phyloP scores from a whole-genome alignment of 1,140 invertebrate genomes.

The Trichomalopsis sarcophagae region DNA sequence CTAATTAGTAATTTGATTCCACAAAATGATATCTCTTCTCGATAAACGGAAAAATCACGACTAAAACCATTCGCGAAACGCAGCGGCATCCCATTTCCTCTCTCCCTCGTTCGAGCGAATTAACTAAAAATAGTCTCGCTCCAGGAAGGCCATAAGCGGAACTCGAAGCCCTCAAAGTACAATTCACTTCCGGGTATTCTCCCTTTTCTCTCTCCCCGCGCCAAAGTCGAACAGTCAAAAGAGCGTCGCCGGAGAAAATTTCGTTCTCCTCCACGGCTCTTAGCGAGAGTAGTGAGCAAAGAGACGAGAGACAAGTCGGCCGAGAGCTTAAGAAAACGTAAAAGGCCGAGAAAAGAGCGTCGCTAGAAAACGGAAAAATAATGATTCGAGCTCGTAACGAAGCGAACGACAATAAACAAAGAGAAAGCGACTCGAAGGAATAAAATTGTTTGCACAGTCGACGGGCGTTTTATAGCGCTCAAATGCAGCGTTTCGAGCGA shows the following conservation, averaged over 20 bases:
- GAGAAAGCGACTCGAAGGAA: background rate
- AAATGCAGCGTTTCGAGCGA: no score
- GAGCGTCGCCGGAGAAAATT: slow-evolving; percentile 25
- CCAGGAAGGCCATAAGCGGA: background rate
- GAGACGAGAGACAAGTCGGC: background rate
- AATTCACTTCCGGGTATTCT: slow-evolving; percentile 38
- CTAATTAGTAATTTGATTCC: no score
- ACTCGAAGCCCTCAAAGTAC: slow-evolving; percentile 41
- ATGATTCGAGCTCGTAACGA: background rate
- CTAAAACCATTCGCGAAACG: background rate
- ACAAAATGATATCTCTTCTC: background rate
- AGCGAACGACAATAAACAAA: background rate
- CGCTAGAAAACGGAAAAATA: slow-evolving; percentile 26
- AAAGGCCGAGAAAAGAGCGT: background rate
- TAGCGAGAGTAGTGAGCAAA: slow-evolving; percentile 5
- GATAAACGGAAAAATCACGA: background rate
- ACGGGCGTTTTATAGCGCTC: no score
- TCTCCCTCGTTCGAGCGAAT: slow-evolving; percentile 17
- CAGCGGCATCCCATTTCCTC: background rate
- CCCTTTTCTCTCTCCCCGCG: no score
- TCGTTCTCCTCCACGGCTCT: background rate
- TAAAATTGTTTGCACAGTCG: background rate
- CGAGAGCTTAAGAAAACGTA: slow-evolving; percentile 30
- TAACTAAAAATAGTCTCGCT: slow-evolving; percentile 9
- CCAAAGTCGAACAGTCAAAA: slow-evolving; percentile 38